Base-by-base conservation (phyloP, 2,797 vertebrate genomes). In the Serranus cabrilla region DNA sequence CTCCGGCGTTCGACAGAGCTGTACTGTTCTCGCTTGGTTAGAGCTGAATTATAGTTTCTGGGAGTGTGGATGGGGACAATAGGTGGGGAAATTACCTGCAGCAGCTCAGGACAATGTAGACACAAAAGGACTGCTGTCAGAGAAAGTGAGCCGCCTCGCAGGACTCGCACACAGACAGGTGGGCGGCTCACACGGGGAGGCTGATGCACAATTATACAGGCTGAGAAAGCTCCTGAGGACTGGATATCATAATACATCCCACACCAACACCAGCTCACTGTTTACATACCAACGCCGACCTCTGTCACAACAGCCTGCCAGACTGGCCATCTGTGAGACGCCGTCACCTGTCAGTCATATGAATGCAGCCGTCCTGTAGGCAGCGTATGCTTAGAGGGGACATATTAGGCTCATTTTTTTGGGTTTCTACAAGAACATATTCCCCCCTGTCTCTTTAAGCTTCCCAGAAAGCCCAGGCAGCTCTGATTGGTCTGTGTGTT, bases 41-140 rank as follows among this genome's bases (percentile, higher is more conserved):
- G 81, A 88, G 73, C 61, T 59, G 80, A 71, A 87, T 90, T 80
- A 80, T 37, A 71, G 68, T 73, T 76, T 52, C 62, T 72, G 72
- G 74, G 71, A 47, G 59, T 21, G 78, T 42, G 66, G 63, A 80
- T 72, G 58, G 80, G 46, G 61, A 90, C 84, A 85, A 87, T 75
- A 49, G 78, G 63, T 51, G 75, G 64, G 71, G 58, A 81, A 82
- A 91, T 87, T 76, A 91, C 88, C 76, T 83, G 71, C 74, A 61
- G 76, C 71, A 45, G 54, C 42, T 62, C 57, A 47, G 82, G 74
- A 89, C 84, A 83, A 86, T 74, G 80, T 64, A 23, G 76, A 85
- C 71, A 85, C 77, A 81, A 83, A 84, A 66, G 66, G 60, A 78
- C 31, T 7, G 47, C 50, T 85, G 72, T 80, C 64, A 62, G 65